Evolutionary conservation across 2,888 invertebrate genomes (phyloP).

Genomic region (Liopterus haemorrhoidalis): DNA sequence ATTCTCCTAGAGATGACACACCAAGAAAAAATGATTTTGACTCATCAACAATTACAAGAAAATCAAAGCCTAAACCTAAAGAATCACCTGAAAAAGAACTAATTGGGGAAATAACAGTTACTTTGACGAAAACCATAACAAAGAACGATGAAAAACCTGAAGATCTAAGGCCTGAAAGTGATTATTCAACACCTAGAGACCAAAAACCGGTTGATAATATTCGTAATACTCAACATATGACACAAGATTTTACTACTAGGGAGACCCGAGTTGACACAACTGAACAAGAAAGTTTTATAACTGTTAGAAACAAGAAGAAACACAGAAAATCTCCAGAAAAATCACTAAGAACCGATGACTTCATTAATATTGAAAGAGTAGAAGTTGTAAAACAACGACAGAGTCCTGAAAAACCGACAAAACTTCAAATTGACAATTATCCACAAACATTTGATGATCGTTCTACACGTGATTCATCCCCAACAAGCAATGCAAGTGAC

Average conservation of each 20-base stretch:
- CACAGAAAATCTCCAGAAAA: too few species aligned
- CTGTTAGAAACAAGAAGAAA: too few species aligned
- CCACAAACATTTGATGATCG: slow-evolving; percentile 38
- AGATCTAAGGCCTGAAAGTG: too few species aligned
- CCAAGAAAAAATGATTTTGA: neutral
- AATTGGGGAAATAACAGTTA: neutral
- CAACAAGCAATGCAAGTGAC: slow-evolving; percentile 53
- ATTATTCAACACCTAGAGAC: too few species aligned
- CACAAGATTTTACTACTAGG: slow-evolving; percentile 35
- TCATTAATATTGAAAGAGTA: too few species aligned
- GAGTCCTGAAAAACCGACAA: slow-evolving; percentile 27
- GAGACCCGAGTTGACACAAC: too few species aligned
- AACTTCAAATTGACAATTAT: slow-evolving; percentile 31
- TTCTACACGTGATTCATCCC: slow-evolving; percentile 45
- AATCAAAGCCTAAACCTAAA: slow-evolving; percentile 1
- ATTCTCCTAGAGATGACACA: slow-evolving; percentile 1
- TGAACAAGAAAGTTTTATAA: too few species aligned
- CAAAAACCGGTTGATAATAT: slow-evolving; percentile 1
- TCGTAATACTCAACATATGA: neutral
- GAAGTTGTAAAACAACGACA: slow-evolving; percentile 37
- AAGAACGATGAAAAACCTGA: neutral
- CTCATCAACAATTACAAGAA: neutral
- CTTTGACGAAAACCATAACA: neutral
- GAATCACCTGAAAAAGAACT: slow-evolving; percentile 3
- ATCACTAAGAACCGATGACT: too few species aligned